Base-by-base conservation (phyloP, 2,113 vertebrate genomes). In the Oreochromis spilurus region DNA sequence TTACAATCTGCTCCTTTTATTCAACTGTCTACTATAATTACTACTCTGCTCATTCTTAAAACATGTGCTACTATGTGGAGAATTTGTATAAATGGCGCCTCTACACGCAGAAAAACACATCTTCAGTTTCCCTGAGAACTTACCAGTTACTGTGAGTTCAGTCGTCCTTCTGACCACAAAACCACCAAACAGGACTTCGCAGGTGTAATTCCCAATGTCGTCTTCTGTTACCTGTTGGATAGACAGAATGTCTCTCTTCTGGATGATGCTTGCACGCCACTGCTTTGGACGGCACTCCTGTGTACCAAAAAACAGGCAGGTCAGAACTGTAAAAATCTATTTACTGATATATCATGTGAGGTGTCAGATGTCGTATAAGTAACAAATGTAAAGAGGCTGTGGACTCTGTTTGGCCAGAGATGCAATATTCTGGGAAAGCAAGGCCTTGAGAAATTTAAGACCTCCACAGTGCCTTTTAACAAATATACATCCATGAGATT, bases 201-300 rank as follows among this genome's bases (percentile, higher is more conserved):
- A 99, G 54, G 98, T 99, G 77, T 99, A 99, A 97, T 99, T 99
- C 93, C 98, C 98, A 95, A 98, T 98, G 94, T 99, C 98, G 87
- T 99, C 98, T 95, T 99, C 98, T 94, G 95, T 98, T 84, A 99
- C 98, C 86, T 99, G 98, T 93, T 97, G 97, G 95, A 99, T 97
- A 17, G 98, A 96, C 82, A 99, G 95, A 6, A 95, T 96, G 85
- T 98, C 97, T 94, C 96, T 97, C 96, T 97, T 98, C 93, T 97
- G 97, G 60, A 97, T 89, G 94, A 99, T 96, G 89, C 96, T 98
- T 88, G 97, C 95, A 77, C 97, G 96, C 98, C 98, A 99, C 1
- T 96, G 96, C 95, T 97, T 97, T 81, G 94, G 94, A 82, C 75
- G 95, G 54, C 96, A 96, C 88, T 96, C 96, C 96, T 96, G 91